Conservation (phyloP, 2,113 vertebrate genomes). For the western clawed frog (Xenopus tropicalis) region DNA sequence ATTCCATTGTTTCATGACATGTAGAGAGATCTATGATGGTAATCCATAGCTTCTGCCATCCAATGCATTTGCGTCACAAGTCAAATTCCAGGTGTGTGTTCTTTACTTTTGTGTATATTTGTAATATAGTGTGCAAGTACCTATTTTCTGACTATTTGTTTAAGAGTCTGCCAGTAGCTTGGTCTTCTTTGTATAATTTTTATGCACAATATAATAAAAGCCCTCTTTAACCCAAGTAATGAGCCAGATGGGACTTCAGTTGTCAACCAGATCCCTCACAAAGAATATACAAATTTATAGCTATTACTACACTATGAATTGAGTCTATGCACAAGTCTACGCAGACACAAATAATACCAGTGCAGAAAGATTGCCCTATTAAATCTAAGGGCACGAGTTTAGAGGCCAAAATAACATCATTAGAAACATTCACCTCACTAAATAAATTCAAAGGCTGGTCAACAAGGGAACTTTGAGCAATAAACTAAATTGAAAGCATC, state of each 20-base stretch:
- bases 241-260: conserved; percentile 3
- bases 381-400: conserved; percentile 9
- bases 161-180: too few species aligned
- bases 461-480: conserved; percentile 21
- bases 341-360: background rate
- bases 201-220: background rate
- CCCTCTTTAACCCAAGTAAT: background rate
- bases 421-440: conserved; percentile 27
- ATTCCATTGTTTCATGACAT: too few species aligned
- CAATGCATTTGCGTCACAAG: too few species aligned
- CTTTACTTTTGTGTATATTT: too few species aligned
- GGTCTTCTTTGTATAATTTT: too few species aligned
- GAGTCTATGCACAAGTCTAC: background rate
- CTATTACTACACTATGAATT: background rate
- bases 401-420: conserved; percentile 37
- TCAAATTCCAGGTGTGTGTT: too few species aligned
- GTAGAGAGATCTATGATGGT: too few species aligned
- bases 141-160: too few species aligned
- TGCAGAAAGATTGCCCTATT: conserved; percentile 15
- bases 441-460: conserved; percentile 15
- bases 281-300: background rate
- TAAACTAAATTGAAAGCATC: conserved; percentile 38
- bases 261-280: conserved; percentile 5
- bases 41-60: too few species aligned
- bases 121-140: too few species aligned